Base-by-base conservation (phyloP, 2,113 vertebrate genomes). In the Amphiprion percula region DNA sequence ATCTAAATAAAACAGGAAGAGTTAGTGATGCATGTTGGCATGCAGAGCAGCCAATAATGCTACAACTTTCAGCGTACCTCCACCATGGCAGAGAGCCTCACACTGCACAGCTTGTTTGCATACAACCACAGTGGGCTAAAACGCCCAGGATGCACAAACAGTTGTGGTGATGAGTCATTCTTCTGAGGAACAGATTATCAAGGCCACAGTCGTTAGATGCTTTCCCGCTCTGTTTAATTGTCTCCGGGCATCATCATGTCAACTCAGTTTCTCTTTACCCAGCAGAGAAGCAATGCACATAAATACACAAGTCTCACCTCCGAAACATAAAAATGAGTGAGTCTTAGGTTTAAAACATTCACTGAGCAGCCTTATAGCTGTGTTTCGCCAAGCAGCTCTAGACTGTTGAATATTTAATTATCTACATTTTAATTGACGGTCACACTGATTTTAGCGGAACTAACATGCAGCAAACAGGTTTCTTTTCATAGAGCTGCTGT, bases 1-100 rank as follows among this genome's bases (percentile, higher is more conserved):
- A 88, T 89, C 86, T 91, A 90, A 90, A 93, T 88, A 90, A 90
- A 90, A 82, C 88, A 86, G 75, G 30, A 81, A 79, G 80, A 87
- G 69, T 69, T 83, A 79, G 82, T 69, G 87, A 88, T 87, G 86
- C 83, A 82, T 86, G 78, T 50, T 81, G 68, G 41, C 75, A 80
- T 76, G 69, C 78, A 69, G 66, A 63, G 70, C 68, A 71, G 52
- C 75, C 46, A 61, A 39, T 15, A 62, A 68, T 26, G 64, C 60
- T 56, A 54, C 65, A 83, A 80, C 77, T 82, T 83, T 70, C 56
- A 78, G 66, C 16, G 62, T 30, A 24, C 50, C 82, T 74, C 62
- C 58, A 64, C 23, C 17, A 21, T 23, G 79, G 37, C 37, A 59
- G 39, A 44, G 33, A 76, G 77, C 49, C 19, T 28, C 56, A 4